Base-by-base conservation (phyloP, 1,140 invertebrate genomes). In the Monomorium pharaonis region DNA sequence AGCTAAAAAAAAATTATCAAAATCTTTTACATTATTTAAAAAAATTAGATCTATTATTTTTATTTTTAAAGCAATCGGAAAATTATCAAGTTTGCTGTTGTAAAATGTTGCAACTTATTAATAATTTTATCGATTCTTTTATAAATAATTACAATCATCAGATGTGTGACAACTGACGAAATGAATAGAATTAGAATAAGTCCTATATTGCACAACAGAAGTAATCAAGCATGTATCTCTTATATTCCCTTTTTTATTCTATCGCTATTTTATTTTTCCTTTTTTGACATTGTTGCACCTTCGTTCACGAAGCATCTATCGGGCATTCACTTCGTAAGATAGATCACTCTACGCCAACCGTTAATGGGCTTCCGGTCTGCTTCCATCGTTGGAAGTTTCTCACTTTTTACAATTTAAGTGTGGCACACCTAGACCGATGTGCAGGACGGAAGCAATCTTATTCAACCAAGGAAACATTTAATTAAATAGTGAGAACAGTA, bases 301-400 rank as follows among this genome's bases (percentile, higher is more conserved):
- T 78, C 47, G 10, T 18, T 86, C 65, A 47, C 14, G 33, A 14
- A 67, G 63, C 58, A 86, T 88, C 84, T 58, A 72, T 85, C 63
- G 80, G 27, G 54, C 58, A 81, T 69, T 89, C 86, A 83, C 87
- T 89, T 83, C 62, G 9, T 51, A 85, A 87, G 84, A 89, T 89
- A 65, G 85, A 90, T 89, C 76, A 70, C 47, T 80, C 49, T 30
- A 27, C 70, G 54, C 62, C 69, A 63, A 72, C 83, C 63, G 85
- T 86, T 90, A 90, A 90, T 89, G 85, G 87, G 47, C 69, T 87
- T 87, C 86, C 85, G 58, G 72, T 84, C 77, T 76, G 81, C 78
- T 90, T 84, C 76, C 56, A 62, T 51, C 65, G 74, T 72, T 70
- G 58, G 54, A 86, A 86, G 84, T 70, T 81, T 88, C 70, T 60